Evolutionary conservation across 2,113 vertebrate species (phyloP), one percentile per base, ranked within the genome.

Genomic region (Thomomys bottae): DNA sequence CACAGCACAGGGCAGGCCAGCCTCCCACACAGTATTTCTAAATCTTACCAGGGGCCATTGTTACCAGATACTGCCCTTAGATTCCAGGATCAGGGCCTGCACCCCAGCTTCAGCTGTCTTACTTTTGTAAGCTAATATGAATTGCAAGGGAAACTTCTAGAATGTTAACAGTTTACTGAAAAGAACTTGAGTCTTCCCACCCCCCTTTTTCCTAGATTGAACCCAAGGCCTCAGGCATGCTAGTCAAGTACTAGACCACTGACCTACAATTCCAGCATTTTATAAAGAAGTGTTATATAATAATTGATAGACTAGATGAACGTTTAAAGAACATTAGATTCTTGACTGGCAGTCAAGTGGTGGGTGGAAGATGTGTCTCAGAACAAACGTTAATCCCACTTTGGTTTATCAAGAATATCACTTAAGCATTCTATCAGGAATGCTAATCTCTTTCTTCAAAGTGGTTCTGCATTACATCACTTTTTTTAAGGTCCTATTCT

Each of bases 281-380:
- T 42, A 67, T 3, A 86, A 61, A 18, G 5, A 83, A 81, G 54
- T 54, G 71, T 94, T 92, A 95, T 5, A 91, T 59, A 96, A 93
- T 64, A 70, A 63, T 30, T n/a, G 71, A 79, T 3, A 86, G 83
- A 80, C 67, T 88, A n/a, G 61, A 93, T 59, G 17, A 85, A 92
- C 66, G 38, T 83, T 95, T 89, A 68, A 89, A 92, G 88, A 95
- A 91, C 71, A 87, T 87, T 38, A 26, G 75, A 93, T 88, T 91
- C 66, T 75, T 94, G 93, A 95, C 93, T 96, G 93, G 88, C 90
- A 89, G 61, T 78, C 64, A 94, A 71, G 73, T 40, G 75, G 95
- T 93, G 83, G 88, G 79, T 86, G 61, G 80, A 75, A 88, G 78
- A 67, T 75, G 40, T 81, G 90, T 83, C 72, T 59, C 38, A 89